phyloP scores from a whole-genome alignment of 2,888 invertebrate genomes.

The Glyphotaelius pellucidus region DNA sequence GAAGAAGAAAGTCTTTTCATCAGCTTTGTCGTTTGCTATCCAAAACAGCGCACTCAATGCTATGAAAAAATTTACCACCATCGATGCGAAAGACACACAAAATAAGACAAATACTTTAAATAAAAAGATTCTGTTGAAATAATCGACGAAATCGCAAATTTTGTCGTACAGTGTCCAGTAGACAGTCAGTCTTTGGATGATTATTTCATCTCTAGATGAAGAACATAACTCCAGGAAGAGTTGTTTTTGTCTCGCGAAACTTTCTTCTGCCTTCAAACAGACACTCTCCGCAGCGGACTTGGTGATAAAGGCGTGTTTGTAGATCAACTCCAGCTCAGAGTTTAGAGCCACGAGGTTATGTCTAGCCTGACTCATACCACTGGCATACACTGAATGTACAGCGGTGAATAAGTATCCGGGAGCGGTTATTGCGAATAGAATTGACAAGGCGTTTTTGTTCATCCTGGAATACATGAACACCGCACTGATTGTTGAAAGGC shows the following conservation, averaged over 20 bases:
- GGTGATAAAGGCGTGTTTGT: not conserved
- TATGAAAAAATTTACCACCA: not conserved
- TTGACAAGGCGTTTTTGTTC: not conserved
- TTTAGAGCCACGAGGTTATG: not conserved
- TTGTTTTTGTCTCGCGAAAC: not conserved
- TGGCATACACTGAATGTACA: not conserved
- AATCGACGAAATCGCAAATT: not conserved
- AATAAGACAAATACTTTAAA: not conserved
- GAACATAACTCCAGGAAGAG: not conserved
- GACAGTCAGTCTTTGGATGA: not conserved
- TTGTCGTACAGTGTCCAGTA: conserved; percentile 8
- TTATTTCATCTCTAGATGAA: not conserved
- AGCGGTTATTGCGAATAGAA: not conserved
- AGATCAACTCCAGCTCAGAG: not conserved
- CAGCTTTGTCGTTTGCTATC: not conserved
- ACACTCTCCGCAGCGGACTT: not conserved
- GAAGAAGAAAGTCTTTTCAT: not conserved
- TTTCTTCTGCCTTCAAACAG: not conserved
- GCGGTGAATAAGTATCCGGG: not conserved
- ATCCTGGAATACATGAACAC: not conserved
- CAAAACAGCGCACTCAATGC: not conserved
- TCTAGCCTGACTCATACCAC: not conserved
- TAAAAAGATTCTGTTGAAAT: not conserved
- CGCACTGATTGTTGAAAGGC: not conserved
- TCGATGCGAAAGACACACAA: not conserved